Conservation (phyloP, 2,888 invertebrate genomes). For the Euzetes globulus region DNA sequence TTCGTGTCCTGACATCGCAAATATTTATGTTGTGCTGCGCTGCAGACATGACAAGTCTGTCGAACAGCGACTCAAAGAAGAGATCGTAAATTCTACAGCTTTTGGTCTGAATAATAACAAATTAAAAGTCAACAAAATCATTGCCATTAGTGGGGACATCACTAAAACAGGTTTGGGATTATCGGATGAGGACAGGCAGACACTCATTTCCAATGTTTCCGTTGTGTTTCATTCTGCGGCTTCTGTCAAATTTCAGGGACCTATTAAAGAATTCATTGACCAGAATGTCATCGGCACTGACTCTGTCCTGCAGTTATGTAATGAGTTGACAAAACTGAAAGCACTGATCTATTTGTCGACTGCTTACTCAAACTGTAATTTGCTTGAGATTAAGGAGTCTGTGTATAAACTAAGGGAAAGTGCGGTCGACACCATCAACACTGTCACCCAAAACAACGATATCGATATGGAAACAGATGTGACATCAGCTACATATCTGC, state of each 20-base stretch:
- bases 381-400: conserved; percentile 63
- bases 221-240: conserved; percentile 54
- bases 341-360: conserved; percentile 71
- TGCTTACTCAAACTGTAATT: conserved; percentile 74
- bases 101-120: background rate
- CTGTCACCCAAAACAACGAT: conserved; percentile 52
- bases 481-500: conserved; percentile 45
- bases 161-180: conserved; percentile 42
- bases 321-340: conserved; percentile 45
- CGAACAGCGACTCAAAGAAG: background rate
- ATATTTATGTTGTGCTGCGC: conserved; percentile 68
- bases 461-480: conserved; percentile 49
- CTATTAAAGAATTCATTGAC: conserved; percentile 46
- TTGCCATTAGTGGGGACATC: conserved; percentile 39
- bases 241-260: conserved; percentile 53
- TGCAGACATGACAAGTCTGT: conserved; percentile 51
- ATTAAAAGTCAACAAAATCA: conserved; percentile 34
- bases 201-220: conserved; percentile 51
- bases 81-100: conserved; percentile 13
- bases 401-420: conserved; percentile 59
- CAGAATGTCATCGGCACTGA: conserved; percentile 48
- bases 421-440: conserved; percentile 63
- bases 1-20: conserved; percentile 64
- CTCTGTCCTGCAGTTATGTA: conserved; percentile 46
- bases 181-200: conserved; percentile 38